Conservation (phyloP, 1,140 invertebrate genomes). For the Drosophila saltans region DNA sequence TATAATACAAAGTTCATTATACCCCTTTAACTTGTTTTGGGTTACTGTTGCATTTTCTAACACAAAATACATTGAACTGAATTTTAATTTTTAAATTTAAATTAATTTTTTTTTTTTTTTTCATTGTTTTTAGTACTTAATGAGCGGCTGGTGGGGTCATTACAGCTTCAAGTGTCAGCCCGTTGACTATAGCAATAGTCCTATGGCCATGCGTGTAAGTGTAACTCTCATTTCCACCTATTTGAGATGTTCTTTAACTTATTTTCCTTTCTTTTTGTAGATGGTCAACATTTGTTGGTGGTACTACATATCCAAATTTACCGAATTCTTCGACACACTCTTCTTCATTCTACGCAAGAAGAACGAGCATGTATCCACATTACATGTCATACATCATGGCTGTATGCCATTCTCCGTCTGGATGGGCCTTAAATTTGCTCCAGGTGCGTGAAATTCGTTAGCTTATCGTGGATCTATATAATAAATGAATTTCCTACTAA, state of each 20-base stretch:
- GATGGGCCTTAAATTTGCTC: constrained; percentile 98
- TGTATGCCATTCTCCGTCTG: constrained; percentile 96
- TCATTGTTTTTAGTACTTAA: constrained; percentile 87
- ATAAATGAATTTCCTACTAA: constrained; percentile 3
- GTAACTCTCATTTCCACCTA: constrained; percentile 64
- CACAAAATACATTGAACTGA: too few species aligned
- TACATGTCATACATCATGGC: constrained; percentile 98
- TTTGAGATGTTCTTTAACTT: background rate
- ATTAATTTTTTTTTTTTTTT: constrained; percentile 49
- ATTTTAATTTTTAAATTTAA: background rate
- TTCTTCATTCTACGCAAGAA: constrained; percentile 97
- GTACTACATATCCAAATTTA: constrained; percentile 99
- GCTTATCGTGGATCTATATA: background rate
- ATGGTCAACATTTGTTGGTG: constrained; percentile 97
- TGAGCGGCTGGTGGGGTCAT: constrained; percentile 92
- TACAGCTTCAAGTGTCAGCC: constrained; percentile 97
- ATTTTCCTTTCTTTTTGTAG: constrained; percentile 83
- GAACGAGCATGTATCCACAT: constrained; percentile 94
- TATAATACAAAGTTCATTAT: too few species aligned
- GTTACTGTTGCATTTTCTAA: too few species aligned
- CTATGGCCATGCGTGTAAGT: constrained; percentile 93
- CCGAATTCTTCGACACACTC: constrained; percentile 98
- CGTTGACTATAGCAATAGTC: constrained; percentile 94
- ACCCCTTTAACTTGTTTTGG: too few species aligned
- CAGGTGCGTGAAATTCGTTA: constrained; percentile 85